These are phyloP conservation scores for Gallinago jamesoni DNA, from an alignment of 2,113 vertebrate genomes.

Conservation along the genomic window DNA sequence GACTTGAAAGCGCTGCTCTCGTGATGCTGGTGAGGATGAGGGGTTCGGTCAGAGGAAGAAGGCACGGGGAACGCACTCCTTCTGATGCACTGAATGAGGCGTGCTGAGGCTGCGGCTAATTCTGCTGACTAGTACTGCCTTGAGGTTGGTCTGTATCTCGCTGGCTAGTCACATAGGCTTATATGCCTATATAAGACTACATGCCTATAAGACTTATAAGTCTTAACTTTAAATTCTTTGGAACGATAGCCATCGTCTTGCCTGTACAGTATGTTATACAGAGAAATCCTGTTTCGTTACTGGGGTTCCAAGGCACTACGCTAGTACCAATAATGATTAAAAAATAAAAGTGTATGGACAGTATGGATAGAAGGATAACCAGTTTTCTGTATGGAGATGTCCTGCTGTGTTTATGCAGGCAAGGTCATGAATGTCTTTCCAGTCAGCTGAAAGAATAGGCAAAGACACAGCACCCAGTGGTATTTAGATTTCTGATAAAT, in stretches of 20 bases:
- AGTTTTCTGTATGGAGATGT: background rate
- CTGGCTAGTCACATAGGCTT: background rate
- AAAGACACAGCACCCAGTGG: background rate
- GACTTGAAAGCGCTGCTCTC: background rate
- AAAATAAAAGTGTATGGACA: too few relatives aligned
- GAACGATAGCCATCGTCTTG: background rate
- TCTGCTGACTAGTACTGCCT: background rate
- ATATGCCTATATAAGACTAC: too few relatives aligned
- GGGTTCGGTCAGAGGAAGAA: background rate
- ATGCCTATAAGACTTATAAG: background rate
- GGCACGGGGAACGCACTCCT: background rate
- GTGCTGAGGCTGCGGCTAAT: background rate
- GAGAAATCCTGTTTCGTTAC: background rate
- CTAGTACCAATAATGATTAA: background rate
- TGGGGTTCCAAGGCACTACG: background rate
- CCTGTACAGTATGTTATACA: background rate
- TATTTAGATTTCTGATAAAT: background rate
- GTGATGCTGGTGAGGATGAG: background rate
- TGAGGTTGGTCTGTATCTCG: background rate
- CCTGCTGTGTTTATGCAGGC: background rate
- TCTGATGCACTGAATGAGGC: background rate
- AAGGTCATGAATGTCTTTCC: background rate
- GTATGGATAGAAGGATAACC: background rate
- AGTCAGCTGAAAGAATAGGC: background rate
- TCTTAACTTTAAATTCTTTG: background rate